Percentiles rank a stretch among this genome's conserved stretches.
Evolutionary conservation across 1,140 invertebrate genomes (phyloP).

Genomic region (Acyrthosiphon pisum): DNA sequence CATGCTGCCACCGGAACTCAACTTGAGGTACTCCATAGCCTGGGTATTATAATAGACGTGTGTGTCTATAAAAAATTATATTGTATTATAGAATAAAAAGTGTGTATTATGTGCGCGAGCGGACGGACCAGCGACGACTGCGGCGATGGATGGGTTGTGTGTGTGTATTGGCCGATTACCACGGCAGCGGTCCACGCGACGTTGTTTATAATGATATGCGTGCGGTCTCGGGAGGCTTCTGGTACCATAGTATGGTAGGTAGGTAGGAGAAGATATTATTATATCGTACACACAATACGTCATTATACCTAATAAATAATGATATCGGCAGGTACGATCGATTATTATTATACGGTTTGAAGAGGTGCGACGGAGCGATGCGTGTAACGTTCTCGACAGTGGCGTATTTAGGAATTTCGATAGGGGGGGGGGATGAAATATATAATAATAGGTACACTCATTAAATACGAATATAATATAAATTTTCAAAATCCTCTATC

Average conservation of each 20-base stretch:
- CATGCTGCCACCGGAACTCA: constrained; percentile 62
- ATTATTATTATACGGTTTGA: background rate
- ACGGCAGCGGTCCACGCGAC: background rate
- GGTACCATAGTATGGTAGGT: background rate
- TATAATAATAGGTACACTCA: no score
- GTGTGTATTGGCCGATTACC: background rate
- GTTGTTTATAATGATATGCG: background rate
- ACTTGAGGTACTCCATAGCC: constrained; percentile 19
- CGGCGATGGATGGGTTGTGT: background rate
- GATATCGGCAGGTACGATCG: background rate
- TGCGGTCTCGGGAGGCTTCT: background rate
- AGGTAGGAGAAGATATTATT: background rate
- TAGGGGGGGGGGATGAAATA: no score
- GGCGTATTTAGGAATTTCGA: no score
- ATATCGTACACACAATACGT: background rate
- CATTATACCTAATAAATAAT: background rate
- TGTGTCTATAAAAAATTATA: background rate
- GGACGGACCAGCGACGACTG: background rate
- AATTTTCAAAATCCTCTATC: no score
- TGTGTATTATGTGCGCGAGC: background rate
- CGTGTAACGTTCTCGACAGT: no score
- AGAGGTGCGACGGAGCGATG: background rate
- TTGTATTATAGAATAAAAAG: background rate
- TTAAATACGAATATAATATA: no score
- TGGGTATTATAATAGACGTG: background rate